Base-by-base conservation (phyloP, 2,888 invertebrate species). In the Monopis laevigella region DNA sequence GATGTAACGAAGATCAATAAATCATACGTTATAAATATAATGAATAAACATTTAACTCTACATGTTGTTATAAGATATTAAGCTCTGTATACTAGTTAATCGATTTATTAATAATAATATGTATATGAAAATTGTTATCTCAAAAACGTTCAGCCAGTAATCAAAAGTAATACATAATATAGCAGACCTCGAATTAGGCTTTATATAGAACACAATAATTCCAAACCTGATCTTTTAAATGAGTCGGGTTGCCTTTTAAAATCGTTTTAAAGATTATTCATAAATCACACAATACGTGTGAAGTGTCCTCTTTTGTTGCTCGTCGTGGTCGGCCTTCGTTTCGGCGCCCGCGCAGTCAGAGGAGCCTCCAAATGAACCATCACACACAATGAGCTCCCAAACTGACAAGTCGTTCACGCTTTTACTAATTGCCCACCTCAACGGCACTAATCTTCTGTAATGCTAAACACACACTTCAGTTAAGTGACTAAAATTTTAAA, bases 401-500 rank as follows among this genome's bases (percentile, higher is more conserved):
- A 71, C 62, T 72, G 77, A 71, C 74, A 72, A 60, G 58, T 58
- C 53, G 62, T 75, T 69, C 68, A 77, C 70, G 73, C 71, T 73
- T 72, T 70, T 69, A 68, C 71, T 66, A 70, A 71, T 68, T 70
- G 73, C 65, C 74, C 75, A 73, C 73, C 73, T 70, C 64, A 53
- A 55, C 56, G 64, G 65, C 62, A 59, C 61, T 64, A 56, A 60
- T 62, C 63, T 56, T 65, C 52, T 57, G 50, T 59, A 52, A 60
- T 59, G 58, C 57, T 65, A 67, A 67, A 67, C 65, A 65, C 59
- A 55, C 59, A 59, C 57, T 55, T 56, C 56, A 60, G 59, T 72
- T 21, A 21, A 36, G 4, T 32, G 16, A 32, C 32, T 17, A 7
- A 32, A 32, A 32, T 32, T 17, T 32, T 32, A 32, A 32, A 32